phyloP scores from a whole-genome alignment of 2,113 vertebrate species.

The Rhinopithecus roxellana region DNA sequence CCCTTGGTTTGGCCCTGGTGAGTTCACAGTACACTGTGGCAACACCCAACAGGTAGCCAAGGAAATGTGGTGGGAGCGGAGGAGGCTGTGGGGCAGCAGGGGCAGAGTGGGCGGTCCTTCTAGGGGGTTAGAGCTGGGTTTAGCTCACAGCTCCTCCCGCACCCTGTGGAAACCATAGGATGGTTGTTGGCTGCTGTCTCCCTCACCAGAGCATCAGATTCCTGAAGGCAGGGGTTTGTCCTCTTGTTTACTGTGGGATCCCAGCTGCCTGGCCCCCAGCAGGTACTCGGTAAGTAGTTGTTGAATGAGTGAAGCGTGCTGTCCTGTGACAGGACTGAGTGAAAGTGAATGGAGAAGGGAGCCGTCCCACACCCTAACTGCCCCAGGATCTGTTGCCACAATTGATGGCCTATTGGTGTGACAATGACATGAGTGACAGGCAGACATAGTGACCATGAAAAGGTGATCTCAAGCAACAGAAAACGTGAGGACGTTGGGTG shows the following conservation, averaged over 20 bases:
- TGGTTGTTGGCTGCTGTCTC: neutral
- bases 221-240: neutral
- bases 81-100: fast-evolving
- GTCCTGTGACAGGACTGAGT: fast-evolving
- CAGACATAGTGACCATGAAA: neutral
- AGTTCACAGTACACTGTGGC: neutral
- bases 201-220: too few species aligned
- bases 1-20: neutral
- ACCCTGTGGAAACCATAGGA: fast-evolving
- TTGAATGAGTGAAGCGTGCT: neutral
- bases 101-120: neutral
- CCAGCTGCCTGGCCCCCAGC: neutral
- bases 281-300: neutral
- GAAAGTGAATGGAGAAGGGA: too few species aligned
- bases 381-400: neutral
- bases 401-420: neutral
- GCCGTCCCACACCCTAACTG: too few species aligned
- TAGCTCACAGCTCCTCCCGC: too few species aligned
- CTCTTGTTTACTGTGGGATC: neutral
- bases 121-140: neutral
- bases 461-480: neutral
- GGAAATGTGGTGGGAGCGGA: neutral
- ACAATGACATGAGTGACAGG: neutral
- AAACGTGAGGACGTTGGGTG: neutral
- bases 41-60: neutral